These are phyloP conservation scores for Melanotaenia boesemani DNA, from an alignment of 2,797 vertebrate species.

Conservation along the genomic window DNA sequence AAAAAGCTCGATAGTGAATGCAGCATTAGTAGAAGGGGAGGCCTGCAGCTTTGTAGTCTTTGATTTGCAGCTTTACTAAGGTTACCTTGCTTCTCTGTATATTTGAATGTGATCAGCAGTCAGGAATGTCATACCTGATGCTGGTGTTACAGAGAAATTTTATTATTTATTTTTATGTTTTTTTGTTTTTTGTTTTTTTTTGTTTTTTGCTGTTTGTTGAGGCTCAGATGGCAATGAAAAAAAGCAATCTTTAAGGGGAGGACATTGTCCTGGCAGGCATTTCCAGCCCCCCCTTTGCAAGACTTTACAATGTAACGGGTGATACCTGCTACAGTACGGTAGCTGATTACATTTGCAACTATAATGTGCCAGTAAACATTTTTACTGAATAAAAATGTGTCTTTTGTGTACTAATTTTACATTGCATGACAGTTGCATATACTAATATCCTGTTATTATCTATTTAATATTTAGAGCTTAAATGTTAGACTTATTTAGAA, in stretches of 20 bases:
- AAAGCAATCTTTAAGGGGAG: constrained; percentile 71
- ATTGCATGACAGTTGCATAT: neutral
- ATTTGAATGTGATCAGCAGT: constrained; percentile 83
- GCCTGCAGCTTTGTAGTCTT: constrained; percentile 75
- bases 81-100: constrained; percentile 76
- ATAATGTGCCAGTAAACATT: constrained; percentile 82
- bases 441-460: neutral
- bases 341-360: constrained; percentile 80
- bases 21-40: constrained; percentile 67
- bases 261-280: constrained; percentile 60
- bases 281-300: constrained; percentile 61
- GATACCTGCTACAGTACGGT: constrained; percentile 77
- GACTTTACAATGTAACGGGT: constrained; percentile 78
- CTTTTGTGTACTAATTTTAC: constrained; percentile 3
- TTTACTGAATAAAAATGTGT: constrained; percentile 70
- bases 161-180: neutral
- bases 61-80: constrained; percentile 78
- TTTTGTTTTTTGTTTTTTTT: constrained; percentile 9
- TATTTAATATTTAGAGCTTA: neutral
- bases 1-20: constrained; percentile 69
- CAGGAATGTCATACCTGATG: constrained; percentile 79
- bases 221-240: constrained; percentile 66
- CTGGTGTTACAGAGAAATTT: constrained; percentile 57
- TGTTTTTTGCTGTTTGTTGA: constrained; percentile 68
- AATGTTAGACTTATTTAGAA: neutral